A percentile compares a stretch with the other conserved stretches of the same genome.
These are phyloP conservation scores for Vicugna pacos DNA, from an alignment of 2,113 vertebrate genomes.

Conservation along the genomic window DNA sequence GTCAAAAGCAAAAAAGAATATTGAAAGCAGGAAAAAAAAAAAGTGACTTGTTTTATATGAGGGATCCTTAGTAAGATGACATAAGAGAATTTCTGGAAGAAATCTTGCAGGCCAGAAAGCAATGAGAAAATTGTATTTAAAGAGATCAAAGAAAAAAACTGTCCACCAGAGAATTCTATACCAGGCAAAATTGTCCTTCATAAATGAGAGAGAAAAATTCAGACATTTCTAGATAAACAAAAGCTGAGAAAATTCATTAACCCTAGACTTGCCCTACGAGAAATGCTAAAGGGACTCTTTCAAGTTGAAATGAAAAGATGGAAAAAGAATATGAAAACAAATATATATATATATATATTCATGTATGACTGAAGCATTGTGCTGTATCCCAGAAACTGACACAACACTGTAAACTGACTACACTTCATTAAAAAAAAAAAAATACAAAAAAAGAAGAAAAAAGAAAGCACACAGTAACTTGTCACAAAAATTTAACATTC, in stretches of 20 bases:
- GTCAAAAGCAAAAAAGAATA: neutral
- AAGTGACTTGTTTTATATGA: neutral
- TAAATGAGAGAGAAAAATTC: neutral
- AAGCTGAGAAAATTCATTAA: neutral
- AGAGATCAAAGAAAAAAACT: neutral
- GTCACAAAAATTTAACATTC: neutral
- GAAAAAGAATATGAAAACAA: no score
- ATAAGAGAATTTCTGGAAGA: neutral
- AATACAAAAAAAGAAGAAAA: neutral
- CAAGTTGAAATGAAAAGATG: neutral
- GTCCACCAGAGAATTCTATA: neutral
- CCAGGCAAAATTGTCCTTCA: neutral
- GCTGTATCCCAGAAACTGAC: no score
- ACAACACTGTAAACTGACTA: no score
- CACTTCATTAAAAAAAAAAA: no score
- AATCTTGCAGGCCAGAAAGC: neutral
- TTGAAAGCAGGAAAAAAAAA: neutral
- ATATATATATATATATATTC: no score
- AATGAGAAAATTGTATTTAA: neutral
- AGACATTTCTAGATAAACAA: neutral
- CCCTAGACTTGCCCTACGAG: neutral
- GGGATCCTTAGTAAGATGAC: neutral
- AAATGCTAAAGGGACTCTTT: neutral
- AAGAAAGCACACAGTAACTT: neutral
- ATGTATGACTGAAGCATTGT: no score